phyloP scores from a whole-genome alignment of 2,113 vertebrate species.

The Limanda limanda region DNA sequence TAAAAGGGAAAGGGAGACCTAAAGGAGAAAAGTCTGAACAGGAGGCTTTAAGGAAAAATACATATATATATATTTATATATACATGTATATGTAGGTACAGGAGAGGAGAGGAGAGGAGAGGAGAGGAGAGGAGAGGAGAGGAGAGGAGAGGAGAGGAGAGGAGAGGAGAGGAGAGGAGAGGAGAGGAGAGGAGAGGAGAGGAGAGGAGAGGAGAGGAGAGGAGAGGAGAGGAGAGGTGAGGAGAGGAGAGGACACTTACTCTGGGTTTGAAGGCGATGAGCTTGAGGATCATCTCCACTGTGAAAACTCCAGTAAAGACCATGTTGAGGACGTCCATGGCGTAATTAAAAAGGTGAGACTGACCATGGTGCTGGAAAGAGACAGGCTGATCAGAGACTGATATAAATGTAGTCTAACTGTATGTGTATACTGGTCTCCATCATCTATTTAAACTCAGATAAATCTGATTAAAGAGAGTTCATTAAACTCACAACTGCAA shows the following conservation, averaged over 20 bases:
- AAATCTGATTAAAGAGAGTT: too few species aligned
- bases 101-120: not conserved
- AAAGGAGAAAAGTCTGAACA: not conserved
- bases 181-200: not conserved
- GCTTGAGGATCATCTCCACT: slow-evolving; percentile 98
- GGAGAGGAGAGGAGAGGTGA: not conserved
- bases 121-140: not conserved
- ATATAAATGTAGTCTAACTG: too few species aligned
- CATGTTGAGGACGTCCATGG: slow-evolving; percentile 99
- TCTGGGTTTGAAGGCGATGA: slow-evolving; percentile 98
- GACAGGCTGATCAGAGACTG: slow-evolving; percentile 15
- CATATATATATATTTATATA: too few species aligned
- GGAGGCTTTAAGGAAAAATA: not conserved
- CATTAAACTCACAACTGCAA: too few species aligned
- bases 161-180: not conserved
- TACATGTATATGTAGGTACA: too few species aligned
- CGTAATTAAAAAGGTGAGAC: slow-evolving; percentile 93
- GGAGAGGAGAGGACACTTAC: slow-evolving; percentile 78
- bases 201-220: not conserved
- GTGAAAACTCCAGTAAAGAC: slow-evolving; percentile 99
- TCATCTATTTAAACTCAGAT: too few species aligned
- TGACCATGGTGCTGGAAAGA: slow-evolving; percentile 92
- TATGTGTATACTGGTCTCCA: too few species aligned
- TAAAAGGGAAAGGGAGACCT: slow-evolving; percentile 21
- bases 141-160: not conserved